Percentiles rank a stretch among this genome's conserved stretches.
phyloP scores from a whole-genome alignment of 1,140 invertebrate genomes.

The Lithobius niger region DNA sequence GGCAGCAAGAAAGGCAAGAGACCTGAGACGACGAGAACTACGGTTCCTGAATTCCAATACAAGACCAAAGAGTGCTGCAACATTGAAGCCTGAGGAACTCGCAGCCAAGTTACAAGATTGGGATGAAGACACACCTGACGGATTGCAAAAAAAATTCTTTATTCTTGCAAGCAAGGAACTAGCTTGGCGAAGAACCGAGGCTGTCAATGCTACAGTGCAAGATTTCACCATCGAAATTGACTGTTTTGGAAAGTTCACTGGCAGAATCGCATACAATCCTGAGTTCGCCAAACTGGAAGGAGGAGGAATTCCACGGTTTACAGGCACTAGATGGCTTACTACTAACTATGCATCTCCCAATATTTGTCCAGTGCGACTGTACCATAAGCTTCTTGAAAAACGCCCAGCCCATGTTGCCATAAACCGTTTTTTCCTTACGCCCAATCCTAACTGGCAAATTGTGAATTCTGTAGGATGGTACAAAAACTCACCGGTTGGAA shows the following conservation, averaged over 20 bases:
- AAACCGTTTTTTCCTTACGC: neutral
- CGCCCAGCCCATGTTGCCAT: neutral
- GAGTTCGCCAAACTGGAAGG: neutral
- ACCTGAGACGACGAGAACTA: neutral
- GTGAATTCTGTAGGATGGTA: neutral
- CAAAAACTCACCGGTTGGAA: neutral
- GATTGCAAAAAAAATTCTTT: neutral
- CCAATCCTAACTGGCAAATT: neutral
- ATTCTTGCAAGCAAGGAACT: neutral
- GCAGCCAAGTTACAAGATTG: neutral
- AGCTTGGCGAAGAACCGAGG: neutral
- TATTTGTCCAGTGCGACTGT: neutral
- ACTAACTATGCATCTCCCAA: neutral
- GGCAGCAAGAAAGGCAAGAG: neutral
- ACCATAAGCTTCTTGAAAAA: neutral
- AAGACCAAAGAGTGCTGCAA: too few species aligned
- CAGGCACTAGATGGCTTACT: neutral
- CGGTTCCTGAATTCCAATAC: neutral
- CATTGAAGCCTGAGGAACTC: neutral
- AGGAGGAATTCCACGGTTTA: neutral
- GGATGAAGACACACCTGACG: neutral
- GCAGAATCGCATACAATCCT: neutral
- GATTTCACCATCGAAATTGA: neutral
- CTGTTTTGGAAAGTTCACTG: neutral
- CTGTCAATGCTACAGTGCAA: neutral